A percentile compares a stretch with the other conserved stretches of the same genome.
These are phyloP conservation scores for Entomobrya proxima DNA, from an alignment of 2,888 invertebrate species.

Conservation along the genomic window DNA sequence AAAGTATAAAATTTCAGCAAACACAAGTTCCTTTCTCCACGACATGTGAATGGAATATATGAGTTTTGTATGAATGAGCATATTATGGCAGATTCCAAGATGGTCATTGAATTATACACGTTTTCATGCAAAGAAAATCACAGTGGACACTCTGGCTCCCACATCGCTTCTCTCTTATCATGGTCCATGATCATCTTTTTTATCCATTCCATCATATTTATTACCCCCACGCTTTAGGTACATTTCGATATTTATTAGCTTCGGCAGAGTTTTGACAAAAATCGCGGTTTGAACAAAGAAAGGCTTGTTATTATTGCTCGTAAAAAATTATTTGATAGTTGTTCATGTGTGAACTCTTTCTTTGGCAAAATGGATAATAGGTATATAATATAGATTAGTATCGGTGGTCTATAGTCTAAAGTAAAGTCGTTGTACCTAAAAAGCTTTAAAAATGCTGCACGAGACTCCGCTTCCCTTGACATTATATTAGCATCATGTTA, in stretches of 20 bases:
- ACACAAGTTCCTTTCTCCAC: not conserved
- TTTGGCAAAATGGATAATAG: not conserved
- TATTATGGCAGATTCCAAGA: not conserved
- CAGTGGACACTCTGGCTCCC: not conserved
- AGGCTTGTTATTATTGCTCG: constrained; percentile 24
- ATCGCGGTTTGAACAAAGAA: constrained; percentile 14
- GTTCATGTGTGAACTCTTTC: not conserved
- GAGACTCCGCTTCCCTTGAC: not conserved
- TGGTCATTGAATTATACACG: not conserved
- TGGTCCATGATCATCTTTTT: not conserved
- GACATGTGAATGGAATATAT: not conserved
- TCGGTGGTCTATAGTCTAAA: not conserved
- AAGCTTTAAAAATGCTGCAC: not conserved
- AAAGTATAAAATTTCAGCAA: not conserved
- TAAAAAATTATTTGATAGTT: constrained; percentile 16
- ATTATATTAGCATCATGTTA: not conserved
- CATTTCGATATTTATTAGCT: not conserved
- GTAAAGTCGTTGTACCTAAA: constrained; percentile 17
- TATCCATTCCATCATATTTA: not conserved
- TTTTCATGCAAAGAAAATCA: no score
- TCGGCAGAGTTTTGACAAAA: not conserved
- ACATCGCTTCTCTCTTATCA: not conserved
- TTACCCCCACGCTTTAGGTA: not conserved
- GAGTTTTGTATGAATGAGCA: no score
- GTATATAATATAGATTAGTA: not conserved